A percentile compares a stretch with the other conserved stretches of the same genome.
Conservation (phyloP, 92 coral and sea anemone genomes). For the Zoanthus sociatus region DNA sequence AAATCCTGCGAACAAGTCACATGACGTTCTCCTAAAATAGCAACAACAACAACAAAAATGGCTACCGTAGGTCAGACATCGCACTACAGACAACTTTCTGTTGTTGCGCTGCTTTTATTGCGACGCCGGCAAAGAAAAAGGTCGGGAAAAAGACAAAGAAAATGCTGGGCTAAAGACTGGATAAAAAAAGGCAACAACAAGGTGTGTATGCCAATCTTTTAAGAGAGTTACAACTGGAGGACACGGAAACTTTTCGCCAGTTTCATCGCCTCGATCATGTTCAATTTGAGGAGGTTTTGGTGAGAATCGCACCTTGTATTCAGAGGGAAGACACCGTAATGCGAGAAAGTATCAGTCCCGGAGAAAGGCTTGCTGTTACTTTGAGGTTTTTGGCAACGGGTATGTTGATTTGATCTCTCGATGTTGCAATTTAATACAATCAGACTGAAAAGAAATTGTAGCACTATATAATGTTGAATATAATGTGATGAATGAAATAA, state of each 20-base stretch:
- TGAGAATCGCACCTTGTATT: constrained; percentile 35
- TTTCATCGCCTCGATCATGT: constrained; percentile 48
- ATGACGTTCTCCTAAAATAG: too few species aligned
- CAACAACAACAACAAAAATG: background rate
- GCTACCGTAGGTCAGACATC: background rate
- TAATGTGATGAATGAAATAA: background rate
- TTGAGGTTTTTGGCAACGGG: constrained; percentile 62
- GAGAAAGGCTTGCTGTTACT: constrained; percentile 65
- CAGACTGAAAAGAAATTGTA: background rate
- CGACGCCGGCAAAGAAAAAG: background rate
- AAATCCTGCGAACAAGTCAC: too few species aligned
- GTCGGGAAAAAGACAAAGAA: background rate
- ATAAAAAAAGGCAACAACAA: constrained; percentile 14
- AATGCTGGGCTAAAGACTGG: constrained; percentile 3
- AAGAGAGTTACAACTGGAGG: constrained; percentile 41
- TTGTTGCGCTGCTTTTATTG: constrained; percentile 11
- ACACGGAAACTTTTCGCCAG: constrained; percentile 49
- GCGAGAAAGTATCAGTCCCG: constrained; percentile 59
- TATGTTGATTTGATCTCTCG: constrained; percentile 6
- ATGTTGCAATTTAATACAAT: background rate
- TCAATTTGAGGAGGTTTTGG: constrained; percentile 42
- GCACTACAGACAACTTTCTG: background rate
- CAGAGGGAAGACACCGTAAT: constrained; percentile 51
- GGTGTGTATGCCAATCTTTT: constrained; percentile 51
- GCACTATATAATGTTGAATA: background rate